phyloP scores from a whole-genome alignment of 2,888 invertebrate species.

The Callyntrura sp. region DNA sequence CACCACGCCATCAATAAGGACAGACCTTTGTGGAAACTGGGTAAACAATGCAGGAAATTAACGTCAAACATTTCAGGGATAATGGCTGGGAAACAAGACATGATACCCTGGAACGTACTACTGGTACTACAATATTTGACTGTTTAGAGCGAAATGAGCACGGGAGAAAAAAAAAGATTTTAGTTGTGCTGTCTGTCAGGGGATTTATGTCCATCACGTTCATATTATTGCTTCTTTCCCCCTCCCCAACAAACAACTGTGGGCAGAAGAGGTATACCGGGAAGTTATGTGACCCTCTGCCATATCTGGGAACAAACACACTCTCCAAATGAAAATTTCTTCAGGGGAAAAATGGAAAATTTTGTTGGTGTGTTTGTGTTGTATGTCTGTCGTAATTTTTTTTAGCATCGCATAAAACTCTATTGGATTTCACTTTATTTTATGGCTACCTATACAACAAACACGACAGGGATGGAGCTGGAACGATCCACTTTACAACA shows the following conservation, averaged over 20 bases:
- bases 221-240: slow-evolving; percentile 52
- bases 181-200: slow-evolving; percentile 66
- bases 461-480: slow-evolving; percentile 26
- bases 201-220: slow-evolving; percentile 71
- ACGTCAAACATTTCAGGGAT: slow-evolving; percentile 57
- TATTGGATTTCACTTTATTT: no score
- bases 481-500: slow-evolving; percentile 54
- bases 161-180: slow-evolving; percentile 28
- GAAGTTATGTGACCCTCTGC: no score
- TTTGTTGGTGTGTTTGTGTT: no score
- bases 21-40: not conserved
- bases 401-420: not conserved
- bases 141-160: not conserved
- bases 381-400: no score
- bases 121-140: slow-evolving; percentile 14
- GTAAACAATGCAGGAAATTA: slow-evolving; percentile 55
- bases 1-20: slow-evolving; percentile 13
- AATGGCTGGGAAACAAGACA: slow-evolving; percentile 48
- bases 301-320: no score
- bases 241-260: not conserved
- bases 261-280: no score
- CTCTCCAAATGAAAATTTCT: no score
- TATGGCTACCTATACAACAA: no score
- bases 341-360: no score
- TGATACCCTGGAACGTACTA: not conserved